phyloP scores from a whole-genome alignment of 2,113 vertebrate species.

The Chrysemys picta region DNA sequence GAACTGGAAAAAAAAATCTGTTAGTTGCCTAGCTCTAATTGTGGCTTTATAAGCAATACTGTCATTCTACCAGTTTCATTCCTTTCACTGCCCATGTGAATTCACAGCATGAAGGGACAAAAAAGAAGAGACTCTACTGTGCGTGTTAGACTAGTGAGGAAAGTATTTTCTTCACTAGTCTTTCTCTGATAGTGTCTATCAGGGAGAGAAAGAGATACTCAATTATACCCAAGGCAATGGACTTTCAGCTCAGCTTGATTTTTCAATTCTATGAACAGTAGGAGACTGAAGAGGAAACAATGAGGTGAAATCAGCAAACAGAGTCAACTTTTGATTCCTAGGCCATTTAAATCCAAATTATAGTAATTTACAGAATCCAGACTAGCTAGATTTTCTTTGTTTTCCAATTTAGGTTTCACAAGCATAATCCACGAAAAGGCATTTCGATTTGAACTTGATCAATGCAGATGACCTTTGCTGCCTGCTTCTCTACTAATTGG shows the following conservation, averaged over 20 bases:
- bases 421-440: not conserved
- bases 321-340: slow-evolving; percentile 36
- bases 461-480: not conserved
- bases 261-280: slow-evolving; percentile 77
- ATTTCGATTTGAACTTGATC: slow-evolving; percentile 14
- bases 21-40: no score
- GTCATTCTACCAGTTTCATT: not conserved
- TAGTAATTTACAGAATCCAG: slow-evolving; percentile 48
- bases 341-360: slow-evolving; percentile 65
- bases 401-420: slow-evolving; percentile 14
- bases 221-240: slow-evolving; percentile 54
- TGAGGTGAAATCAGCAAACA: slow-evolving; percentile 54
- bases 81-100: not conserved
- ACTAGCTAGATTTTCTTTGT: slow-evolving; percentile 11
- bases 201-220: slow-evolving; percentile 40
- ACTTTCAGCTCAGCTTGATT: slow-evolving; percentile 68
- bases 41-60: not conserved
- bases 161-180: not conserved
- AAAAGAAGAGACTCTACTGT: not conserved
- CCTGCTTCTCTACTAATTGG: not conserved
- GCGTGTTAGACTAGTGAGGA: not conserved
- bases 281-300: slow-evolving; percentile 67
- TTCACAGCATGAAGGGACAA: not conserved
- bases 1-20: no score
- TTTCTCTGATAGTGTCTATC: slow-evolving; percentile 40